A percentile compares a stretch with the other conserved stretches of the same genome.
Conservation (phyloP, 2,113 vertebrate species). For the Anolis sagrei region DNA sequence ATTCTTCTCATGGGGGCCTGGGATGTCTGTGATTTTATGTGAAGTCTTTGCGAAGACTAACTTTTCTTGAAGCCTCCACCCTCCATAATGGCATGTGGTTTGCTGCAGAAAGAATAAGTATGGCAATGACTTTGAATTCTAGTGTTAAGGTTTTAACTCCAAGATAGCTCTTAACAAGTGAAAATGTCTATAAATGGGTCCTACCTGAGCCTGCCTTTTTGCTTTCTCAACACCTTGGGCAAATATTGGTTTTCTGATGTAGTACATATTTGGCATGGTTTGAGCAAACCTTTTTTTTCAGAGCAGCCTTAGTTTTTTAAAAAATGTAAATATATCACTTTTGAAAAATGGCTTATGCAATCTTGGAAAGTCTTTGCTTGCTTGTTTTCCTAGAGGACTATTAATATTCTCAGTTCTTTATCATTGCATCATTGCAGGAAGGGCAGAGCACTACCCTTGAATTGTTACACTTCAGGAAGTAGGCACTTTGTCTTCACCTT, state of each 20-base stretch:
- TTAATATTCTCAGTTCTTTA: slow-evolving; percentile 18
- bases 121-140: neutral
- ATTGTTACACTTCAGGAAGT: neutral
- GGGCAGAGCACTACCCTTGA: neutral
- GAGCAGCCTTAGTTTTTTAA: slow-evolving; percentile 8
- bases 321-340: neutral
- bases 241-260: slow-evolving; percentile 51
- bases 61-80: neutral
- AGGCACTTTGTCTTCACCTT: neutral
- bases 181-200: neutral
- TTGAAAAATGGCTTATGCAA: neutral
- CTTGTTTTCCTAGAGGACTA: slow-evolving; percentile 11
- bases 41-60: neutral
- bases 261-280: slow-evolving; percentile 49
- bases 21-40: too few species aligned
- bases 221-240: slow-evolving; percentile 32
- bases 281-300: slow-evolving; percentile 18
- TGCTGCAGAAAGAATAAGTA: neutral
- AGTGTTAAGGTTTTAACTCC: neutral
- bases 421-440: neutral
- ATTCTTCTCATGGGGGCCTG: neutral
- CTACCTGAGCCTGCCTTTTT: slow-evolving; percentile 6
- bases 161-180: neutral
- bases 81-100: neutral
- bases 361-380: slow-evolving; percentile 21